A percentile compares a stretch with the other conserved stretches of the same genome.
Conservation (phyloP, 2,113 vertebrate genomes). For the Macroglossus sobrinus region DNA sequence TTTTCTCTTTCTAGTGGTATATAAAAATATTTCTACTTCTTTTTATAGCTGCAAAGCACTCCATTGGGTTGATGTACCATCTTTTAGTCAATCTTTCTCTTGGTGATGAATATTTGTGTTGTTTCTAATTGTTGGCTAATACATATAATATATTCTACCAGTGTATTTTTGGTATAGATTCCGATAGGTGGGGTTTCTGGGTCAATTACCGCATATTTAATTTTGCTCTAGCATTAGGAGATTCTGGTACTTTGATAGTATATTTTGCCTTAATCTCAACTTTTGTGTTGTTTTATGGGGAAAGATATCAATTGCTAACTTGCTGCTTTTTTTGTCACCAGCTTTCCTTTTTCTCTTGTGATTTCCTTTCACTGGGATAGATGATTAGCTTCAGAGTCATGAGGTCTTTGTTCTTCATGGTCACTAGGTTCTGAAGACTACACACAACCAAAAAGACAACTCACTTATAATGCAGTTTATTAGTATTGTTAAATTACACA, state of each 20-base stretch:
- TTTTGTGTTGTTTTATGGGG: not conserved
- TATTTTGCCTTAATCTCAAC: not conserved
- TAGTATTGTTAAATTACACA: not conserved
- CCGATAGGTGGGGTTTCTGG: not conserved
- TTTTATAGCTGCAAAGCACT: not conserved
- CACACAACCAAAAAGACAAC: not conserved
- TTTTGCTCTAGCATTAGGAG: not conserved
- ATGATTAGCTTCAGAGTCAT: not conserved
- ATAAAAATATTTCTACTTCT: not conserved
- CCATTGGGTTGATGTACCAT: not conserved
- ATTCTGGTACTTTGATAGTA: not conserved
- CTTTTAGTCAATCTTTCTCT: not conserved
- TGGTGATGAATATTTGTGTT: not conserved
- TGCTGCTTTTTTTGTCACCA: not conserved
- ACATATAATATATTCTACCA: not conserved
- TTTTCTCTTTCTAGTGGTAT: not conserved
- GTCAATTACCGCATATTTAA: not conserved
- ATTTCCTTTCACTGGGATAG: not conserved
- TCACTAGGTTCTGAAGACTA: not conserved
- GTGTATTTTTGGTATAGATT: not conserved
- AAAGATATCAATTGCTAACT: not conserved
- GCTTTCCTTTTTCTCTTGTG: not conserved
- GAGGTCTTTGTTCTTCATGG: not conserved
- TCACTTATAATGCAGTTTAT: slow-evolving; percentile 11
- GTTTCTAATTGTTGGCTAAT: not conserved